Evolutionary conservation across 2,797 vertebrate genomes (phyloP).

Genomic region (Brachyalestes nurse): DNA sequence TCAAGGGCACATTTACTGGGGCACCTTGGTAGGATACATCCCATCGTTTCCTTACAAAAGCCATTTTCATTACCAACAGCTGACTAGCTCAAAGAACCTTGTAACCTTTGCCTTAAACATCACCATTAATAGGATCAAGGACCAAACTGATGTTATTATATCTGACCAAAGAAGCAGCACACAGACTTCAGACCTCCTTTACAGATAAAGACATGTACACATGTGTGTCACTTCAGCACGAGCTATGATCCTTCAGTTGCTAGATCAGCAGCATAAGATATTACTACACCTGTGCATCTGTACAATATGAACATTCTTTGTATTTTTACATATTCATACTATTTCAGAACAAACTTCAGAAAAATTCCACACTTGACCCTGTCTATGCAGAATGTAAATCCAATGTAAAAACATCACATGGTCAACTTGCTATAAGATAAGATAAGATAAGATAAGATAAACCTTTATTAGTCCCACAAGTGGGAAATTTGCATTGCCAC

Average conservation of each 20-base stretch:
- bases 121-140: conserved; percentile 14
- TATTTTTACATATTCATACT: no score
- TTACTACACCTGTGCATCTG: neutral
- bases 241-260: conserved; percentile 2
- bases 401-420: no score
- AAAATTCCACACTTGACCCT: no score
- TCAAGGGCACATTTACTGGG: neutral
- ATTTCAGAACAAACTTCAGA: no score
- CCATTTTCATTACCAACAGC: conserved; percentile 7
- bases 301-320: no score
- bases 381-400: no score
- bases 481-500: no score
- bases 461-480: no score
- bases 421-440: no score
- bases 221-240: neutral
- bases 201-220: neutral
- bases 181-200: conserved; percentile 5
- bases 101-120: neutral
- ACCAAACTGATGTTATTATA: conserved; percentile 19
- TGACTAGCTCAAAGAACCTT: no score
- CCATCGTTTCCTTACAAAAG: neutral
- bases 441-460: no score
- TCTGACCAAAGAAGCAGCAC: conserved; percentile 13
- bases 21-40: neutral
- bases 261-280: conserved; percentile 12